Evolutionary conservation across 2,797 vertebrate species (phyloP).

Genomic region (Petrocephalus schoutedeni): DNA sequence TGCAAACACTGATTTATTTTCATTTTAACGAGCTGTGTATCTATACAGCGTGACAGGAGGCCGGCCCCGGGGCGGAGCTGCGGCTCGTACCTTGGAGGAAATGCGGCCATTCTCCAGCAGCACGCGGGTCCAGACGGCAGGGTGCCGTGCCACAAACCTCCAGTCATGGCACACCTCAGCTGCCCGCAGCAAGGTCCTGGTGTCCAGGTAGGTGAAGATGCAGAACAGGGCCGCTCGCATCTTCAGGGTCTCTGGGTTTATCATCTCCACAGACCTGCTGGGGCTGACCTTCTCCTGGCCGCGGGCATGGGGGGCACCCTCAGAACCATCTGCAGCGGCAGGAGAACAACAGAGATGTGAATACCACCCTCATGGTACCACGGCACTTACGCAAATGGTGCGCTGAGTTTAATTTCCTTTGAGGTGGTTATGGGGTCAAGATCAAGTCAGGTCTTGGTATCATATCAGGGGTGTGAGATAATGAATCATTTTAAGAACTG

Average conservation of each 20-base stretch:
- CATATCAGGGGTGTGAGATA: not conserved
- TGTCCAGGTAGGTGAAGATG: conserved; percentile 98
- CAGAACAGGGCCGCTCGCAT: conserved; percentile 95
- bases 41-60: not conserved
- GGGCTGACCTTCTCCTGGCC: conserved; percentile 59
- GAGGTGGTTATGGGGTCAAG: not conserved
- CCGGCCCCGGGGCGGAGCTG: not conserved
- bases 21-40: not conserved
- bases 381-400: not conserved
- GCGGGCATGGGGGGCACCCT: conserved; percentile 31
- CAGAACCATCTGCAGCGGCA: conserved; percentile 31
- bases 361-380: not conserved
- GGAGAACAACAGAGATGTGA: not conserved
- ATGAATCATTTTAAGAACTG: not conserved
- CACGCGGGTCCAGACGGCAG: conserved; percentile 92
- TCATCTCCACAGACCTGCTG: conserved; percentile 31
- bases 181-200: conserved; percentile 80
- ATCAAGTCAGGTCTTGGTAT: not conserved
- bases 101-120: conserved; percentile 91
- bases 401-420: not conserved
- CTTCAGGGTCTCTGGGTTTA: too few relatives aligned
- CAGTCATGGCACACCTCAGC: conserved; percentile 93
- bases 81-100: conserved; percentile 79
- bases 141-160: conserved; percentile 94
- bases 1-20: not conserved